Evolutionary conservation across 2,888 invertebrate species (phyloP).

Genomic region (Ariolimax columbianus): DNA sequence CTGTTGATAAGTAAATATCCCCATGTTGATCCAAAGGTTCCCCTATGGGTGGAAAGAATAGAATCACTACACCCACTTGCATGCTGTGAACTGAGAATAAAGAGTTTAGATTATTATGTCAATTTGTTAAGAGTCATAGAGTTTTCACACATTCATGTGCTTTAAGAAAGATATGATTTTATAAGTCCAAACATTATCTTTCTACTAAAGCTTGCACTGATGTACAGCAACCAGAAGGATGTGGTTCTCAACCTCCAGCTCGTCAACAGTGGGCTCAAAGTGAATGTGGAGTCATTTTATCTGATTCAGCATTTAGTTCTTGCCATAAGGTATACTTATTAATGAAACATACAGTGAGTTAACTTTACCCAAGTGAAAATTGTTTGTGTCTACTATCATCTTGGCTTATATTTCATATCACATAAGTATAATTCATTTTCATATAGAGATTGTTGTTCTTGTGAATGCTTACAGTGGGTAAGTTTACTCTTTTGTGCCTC

Average conservation of each 20-base stretch:
- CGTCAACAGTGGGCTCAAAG: conserved; percentile 26
- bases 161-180: no score
- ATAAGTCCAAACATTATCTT: not conserved
- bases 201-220: conserved; percentile 32
- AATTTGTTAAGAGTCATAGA: no score
- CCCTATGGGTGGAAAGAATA: no score
- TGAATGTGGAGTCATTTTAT: conserved; percentile 60
- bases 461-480: no score
- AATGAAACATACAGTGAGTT: not conserved
- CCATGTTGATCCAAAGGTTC: no score
- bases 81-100: no score
- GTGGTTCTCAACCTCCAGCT: conserved; percentile 11
- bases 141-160: no score
- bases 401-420: not conserved
- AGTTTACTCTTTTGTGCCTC: no score
- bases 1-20: no score
- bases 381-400: not conserved
- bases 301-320: conserved; percentile 60
- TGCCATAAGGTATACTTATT: conserved; percentile 65
- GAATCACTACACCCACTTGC: no score
- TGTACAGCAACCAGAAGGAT: conserved; percentile 15
- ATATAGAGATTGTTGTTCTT: not conserved
- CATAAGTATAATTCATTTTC: not conserved
- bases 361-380: not conserved
- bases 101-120: no score